phyloP scores from a whole-genome alignment of 2,113 vertebrate genomes.

The Galbula dea region DNA sequence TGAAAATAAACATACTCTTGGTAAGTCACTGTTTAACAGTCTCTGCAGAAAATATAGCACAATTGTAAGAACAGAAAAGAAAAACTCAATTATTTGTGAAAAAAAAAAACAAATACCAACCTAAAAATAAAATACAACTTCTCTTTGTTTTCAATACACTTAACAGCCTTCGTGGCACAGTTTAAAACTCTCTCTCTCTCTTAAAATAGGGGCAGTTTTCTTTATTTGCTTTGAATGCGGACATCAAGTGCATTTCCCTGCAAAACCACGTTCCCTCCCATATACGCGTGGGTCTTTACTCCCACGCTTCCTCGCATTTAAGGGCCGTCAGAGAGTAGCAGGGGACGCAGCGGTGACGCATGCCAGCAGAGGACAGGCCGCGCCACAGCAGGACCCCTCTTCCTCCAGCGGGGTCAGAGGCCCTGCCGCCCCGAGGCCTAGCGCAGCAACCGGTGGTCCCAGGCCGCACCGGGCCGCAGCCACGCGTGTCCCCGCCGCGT shows the following conservation, averaged over 20 bases:
- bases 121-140: rapidly evolving
- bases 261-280: not conserved
- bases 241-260: rapidly evolving
- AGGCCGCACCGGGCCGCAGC: not conserved
- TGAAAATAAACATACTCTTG: rapidly evolving
- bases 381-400: not conserved
- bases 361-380: too few species aligned
- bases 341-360: not conserved
- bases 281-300: not conserved
- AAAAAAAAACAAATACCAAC: not conserved
- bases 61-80: rapidly evolving
- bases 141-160: not conserved
- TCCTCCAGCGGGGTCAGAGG: not conserved
- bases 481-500: not conserved
- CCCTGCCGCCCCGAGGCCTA: not conserved
- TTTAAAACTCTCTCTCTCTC: too few species aligned
- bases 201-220: rapidly evolving
- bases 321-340: not conserved
- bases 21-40: rapidly evolving
- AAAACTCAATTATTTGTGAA: not conserved
- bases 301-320: not conserved
- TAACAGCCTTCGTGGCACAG: rapidly evolving
- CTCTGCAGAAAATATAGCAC: not conserved
- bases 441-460: too few species aligned
- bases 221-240: not conserved